Evolutionary conservation across 2,113 vertebrate species (phyloP), one percentile per base, ranked within the genome.

Genomic region (Oophaga pumilio): DNA sequence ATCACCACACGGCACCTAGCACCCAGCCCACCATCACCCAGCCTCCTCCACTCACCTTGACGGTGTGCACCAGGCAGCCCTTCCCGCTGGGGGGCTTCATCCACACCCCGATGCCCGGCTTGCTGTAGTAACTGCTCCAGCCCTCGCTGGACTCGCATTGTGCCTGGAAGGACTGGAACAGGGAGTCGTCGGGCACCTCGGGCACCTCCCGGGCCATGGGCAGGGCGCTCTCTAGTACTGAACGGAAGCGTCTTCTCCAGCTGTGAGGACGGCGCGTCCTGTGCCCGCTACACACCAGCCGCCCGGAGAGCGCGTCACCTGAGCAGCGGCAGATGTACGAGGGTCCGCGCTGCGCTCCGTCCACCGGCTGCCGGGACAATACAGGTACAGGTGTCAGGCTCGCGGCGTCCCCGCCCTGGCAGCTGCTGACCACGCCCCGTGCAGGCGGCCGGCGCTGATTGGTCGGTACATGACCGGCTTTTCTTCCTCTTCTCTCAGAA

Each of bases 51-150:
- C 79, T 76, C 52, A 87, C 86, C 79, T 87, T 87, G n/a, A 81
- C 78, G 2, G 86, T 87, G 53, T 87, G 86, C 12, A 87, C 66
- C 13, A 76, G 79, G n/a, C 79, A 64, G 2, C 13, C 28, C 69
- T 76, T 87, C 8, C 68, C 86, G 17, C 28, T 22, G 0, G 86
- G 80, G 56, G 86, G 86, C 71, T 66, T 87, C 86, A 87, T 82
- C 86, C 86, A 87, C 79, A 87, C 86, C 56, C 86, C 86, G 18
- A 82, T 87, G 8, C 79, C 86, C 20, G 79, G 24, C 49, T 87
- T 87, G 68, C 43, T 87, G 69, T 87, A 87, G 68, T 57, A 82
- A 26, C 50, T 53, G 13, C 59, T 60, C 86, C 86, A 87, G 56
- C 79, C 86, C 50, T 82, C 86, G 33, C 15, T 64, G 6, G 79